A percentile compares a stretch with the other conserved stretches of the same genome.
These are phyloP conservation scores for Acholoe squamosa DNA, from an alignment of 2,888 invertebrate species.

Conservation along the genomic window DNA sequence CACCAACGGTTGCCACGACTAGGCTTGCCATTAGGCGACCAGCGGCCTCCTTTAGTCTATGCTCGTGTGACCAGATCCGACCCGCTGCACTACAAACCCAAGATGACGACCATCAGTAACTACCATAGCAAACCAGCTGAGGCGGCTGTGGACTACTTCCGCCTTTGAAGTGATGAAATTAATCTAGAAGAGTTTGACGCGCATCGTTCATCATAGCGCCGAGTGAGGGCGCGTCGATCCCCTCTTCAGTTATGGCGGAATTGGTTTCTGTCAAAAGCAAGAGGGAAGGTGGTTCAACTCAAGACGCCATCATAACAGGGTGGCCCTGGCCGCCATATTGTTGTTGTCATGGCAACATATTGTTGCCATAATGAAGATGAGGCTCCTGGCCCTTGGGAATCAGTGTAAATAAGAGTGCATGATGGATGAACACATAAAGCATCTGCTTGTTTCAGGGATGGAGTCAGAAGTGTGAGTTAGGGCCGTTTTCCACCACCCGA, in stretches of 20 bases:
- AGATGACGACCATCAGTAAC: neutral
- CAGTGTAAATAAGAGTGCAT: neutral
- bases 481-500: no score
- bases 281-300: conserved; percentile 6
- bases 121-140: neutral
- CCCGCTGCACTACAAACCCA: neutral
- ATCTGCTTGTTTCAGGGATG: neutral
- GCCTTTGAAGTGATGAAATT: conserved; percentile 53
- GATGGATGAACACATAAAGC: conserved; percentile 28
- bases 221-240: neutral
- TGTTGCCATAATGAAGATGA: conserved; percentile 37
- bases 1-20: neutral
- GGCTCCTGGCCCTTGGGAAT: neutral
- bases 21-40: neutral
- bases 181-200: neutral
- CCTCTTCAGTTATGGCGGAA: conserved; percentile 4
- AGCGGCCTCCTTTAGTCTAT: conserved; percentile 15
- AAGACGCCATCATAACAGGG: neutral
- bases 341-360: conserved; percentile 49
- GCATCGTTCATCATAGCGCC: conserved; percentile 35
- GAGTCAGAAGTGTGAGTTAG: neutral
- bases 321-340: neutral
- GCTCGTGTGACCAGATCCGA: neutral
- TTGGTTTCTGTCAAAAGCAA: conserved; percentile 56
- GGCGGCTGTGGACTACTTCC: neutral